Evolutionary conservation across 30 jellyfish, hydroid and myxozoan genomes (phyloP).

Genomic region (Rhopilema esculentum): DNA sequence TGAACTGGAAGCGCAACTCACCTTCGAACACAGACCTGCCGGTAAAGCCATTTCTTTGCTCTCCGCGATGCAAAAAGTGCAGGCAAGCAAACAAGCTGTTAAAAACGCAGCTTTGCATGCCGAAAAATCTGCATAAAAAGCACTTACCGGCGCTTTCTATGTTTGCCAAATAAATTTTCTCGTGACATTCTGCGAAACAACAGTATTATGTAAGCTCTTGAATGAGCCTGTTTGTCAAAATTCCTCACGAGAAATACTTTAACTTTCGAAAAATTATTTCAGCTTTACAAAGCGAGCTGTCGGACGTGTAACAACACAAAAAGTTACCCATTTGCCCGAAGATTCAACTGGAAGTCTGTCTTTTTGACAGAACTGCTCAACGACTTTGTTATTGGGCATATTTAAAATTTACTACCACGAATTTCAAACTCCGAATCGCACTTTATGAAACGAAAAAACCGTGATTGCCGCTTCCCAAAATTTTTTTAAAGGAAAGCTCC

Average conservation of each 20-base stretch:
- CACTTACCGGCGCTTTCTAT: constrained; percentile 99
- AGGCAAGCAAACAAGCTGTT: constrained; percentile 6
- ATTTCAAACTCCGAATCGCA: too few relatives aligned
- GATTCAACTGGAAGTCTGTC: too few relatives aligned
- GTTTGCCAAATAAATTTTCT: constrained; percentile 90
- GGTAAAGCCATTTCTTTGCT: constrained; percentile 26
- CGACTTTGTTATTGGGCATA: too few relatives aligned
- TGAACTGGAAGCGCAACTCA: neutral
- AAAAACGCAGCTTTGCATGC: constrained; percentile 30
- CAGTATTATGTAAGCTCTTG: neutral
- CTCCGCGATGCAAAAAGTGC: constrained; percentile 27
- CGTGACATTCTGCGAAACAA: constrained; percentile 98
- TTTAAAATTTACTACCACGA: too few relatives aligned
- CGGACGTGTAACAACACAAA: too few relatives aligned
- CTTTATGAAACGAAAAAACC: too few relatives aligned
- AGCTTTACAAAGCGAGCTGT: too few relatives aligned
- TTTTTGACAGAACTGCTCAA: too few relatives aligned
- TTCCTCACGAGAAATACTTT: neutral
- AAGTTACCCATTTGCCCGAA: too few relatives aligned
- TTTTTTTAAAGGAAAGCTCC: too few relatives aligned
- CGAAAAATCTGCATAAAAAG: constrained; percentile 38
- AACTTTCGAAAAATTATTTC: too few relatives aligned
- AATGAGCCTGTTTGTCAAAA: neutral
- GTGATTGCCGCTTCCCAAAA: too few relatives aligned
- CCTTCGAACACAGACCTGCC: neutral